Percentiles rank a stretch among this genome's conserved stretches.
These are phyloP conservation scores for Drosophila elegans DNA, from an alignment of 1,140 invertebrate species.

Conservation along the genomic window DNA sequence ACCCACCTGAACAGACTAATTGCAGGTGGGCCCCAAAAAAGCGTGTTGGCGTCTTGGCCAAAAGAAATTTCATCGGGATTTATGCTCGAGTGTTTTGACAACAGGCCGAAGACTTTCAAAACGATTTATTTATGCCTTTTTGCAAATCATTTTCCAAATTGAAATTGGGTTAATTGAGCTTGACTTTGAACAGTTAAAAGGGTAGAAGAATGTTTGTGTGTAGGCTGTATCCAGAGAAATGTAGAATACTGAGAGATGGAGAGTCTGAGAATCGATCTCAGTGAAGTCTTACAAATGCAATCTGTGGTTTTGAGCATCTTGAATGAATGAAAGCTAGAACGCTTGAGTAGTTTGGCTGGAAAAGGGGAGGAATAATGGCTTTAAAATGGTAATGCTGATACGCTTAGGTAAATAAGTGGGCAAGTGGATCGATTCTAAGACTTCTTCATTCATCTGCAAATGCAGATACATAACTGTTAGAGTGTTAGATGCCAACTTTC, in stretches of 20 bases:
- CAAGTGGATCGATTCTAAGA: slow-evolving; percentile 35
- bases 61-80: slow-evolving; percentile 67
- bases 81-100: slow-evolving; percentile 66
- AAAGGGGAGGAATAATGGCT: slow-evolving; percentile 1
- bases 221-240: slow-evolving; percentile 27
- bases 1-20: slow-evolving; percentile 61
- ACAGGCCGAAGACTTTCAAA: slow-evolving; percentile 54
- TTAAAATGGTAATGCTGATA: slow-evolving; percentile 38
- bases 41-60: slow-evolving; percentile 46
- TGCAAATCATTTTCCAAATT: slow-evolving; percentile 56
- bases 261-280: slow-evolving; percentile 14
- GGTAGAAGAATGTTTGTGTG: slow-evolving; percentile 32
- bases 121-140: slow-evolving; percentile 41
- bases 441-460: slow-evolving; percentile 2
- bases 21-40: slow-evolving; percentile 57
- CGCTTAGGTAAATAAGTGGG: slow-evolving; percentile 44
- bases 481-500: slow-evolving; percentile 29
- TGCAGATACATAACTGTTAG: background rate
- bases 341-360: slow-evolving; percentile 32
- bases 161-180: slow-evolving; percentile 74
- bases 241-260: slow-evolving; percentile 3
- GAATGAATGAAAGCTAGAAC: slow-evolving; percentile 43
- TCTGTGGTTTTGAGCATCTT: slow-evolving; percentile 37
- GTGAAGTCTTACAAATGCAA: slow-evolving; percentile 55
- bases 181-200: slow-evolving; percentile 43